phyloP scores from a whole-genome alignment of 2,113 vertebrate genomes.

The Ginglymostoma cirratum region DNA sequence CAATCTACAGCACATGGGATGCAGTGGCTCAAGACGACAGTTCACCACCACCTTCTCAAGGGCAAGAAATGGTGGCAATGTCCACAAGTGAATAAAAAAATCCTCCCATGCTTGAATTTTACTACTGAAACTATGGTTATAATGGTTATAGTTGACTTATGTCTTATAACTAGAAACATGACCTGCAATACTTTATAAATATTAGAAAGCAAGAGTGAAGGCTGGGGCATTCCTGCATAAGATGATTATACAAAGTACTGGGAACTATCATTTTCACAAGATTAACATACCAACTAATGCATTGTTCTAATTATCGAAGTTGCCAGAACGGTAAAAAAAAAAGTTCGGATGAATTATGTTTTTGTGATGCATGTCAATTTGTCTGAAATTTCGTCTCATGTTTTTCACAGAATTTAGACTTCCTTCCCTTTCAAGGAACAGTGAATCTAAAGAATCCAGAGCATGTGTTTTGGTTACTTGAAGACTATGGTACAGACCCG shows the following conservation, averaged over 20 bases:
- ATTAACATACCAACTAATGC: not conserved
- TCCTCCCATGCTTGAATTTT: not conserved
- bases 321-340: not conserved
- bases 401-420: slow-evolving; percentile 73
- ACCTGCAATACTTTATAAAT: not conserved
- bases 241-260: not conserved
- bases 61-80: no score
- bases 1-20: no score
- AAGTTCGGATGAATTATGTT: not conserved
- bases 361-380: not conserved
- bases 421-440: slow-evolving; percentile 82
- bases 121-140: not conserved
- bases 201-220: not conserved
- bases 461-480: slow-evolving; percentile 80
- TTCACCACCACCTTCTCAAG: no score
- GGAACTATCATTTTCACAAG: not conserved
- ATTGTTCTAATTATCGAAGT: not conserved
- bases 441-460: slow-evolving; percentile 85
- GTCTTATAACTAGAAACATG: not conserved
- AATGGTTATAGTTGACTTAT: not conserved
- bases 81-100: no score
- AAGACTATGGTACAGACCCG: slow-evolving; percentile 88
- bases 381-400: slow-evolving; percentile 40
- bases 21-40: no score
- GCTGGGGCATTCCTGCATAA: not conserved